Conservation (phyloP, 2,888 invertebrate genomes). For the Scelioninae gen. 1 region DNA sequence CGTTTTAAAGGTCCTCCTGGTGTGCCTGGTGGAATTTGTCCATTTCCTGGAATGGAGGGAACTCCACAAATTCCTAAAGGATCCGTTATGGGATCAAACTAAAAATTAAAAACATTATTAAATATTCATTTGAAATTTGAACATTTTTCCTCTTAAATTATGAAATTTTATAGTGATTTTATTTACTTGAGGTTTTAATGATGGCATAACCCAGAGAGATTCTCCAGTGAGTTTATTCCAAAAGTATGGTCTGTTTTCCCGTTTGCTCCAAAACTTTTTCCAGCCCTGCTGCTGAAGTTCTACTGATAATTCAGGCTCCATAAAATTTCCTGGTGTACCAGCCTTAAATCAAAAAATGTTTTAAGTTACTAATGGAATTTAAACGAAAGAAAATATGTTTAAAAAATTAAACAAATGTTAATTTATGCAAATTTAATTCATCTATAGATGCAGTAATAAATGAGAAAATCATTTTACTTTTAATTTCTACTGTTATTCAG, state of each 20-base stretch:
- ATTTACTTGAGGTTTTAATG: constrained; percentile 88
- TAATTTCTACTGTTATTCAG: too few relatives aligned
- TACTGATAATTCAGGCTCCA: constrained; percentile 86
- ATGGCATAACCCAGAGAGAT: constrained; percentile 98
- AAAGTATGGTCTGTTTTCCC: constrained; percentile 97
- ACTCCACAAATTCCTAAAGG: constrained; percentile 92
- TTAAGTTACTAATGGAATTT: not conserved
- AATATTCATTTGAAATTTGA: too few relatives aligned
- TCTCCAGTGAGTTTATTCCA: constrained; percentile 98
- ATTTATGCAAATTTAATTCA: too few relatives aligned
- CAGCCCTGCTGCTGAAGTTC: constrained; percentile 94
- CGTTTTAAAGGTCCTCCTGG: constrained; percentile 88
- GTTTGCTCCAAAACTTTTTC: constrained; percentile 98
- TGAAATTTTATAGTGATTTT: not conserved
- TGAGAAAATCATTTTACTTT: too few relatives aligned
- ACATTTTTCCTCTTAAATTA: too few relatives aligned
- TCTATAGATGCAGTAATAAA: too few relatives aligned
- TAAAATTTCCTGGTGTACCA: constrained; percentile 78
- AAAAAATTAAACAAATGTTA: too few relatives aligned
- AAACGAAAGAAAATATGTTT: too few relatives aligned
- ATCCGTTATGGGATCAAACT: constrained; percentile 96
- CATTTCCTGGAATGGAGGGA: constrained; percentile 82
- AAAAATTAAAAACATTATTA: too few relatives aligned
- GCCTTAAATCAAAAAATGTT: constrained; percentile 64
- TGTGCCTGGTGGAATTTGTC: constrained; percentile 82